phyloP scores from a whole-genome alignment of 2,113 vertebrate species.

The Takifugu bimaculatus region DNA sequence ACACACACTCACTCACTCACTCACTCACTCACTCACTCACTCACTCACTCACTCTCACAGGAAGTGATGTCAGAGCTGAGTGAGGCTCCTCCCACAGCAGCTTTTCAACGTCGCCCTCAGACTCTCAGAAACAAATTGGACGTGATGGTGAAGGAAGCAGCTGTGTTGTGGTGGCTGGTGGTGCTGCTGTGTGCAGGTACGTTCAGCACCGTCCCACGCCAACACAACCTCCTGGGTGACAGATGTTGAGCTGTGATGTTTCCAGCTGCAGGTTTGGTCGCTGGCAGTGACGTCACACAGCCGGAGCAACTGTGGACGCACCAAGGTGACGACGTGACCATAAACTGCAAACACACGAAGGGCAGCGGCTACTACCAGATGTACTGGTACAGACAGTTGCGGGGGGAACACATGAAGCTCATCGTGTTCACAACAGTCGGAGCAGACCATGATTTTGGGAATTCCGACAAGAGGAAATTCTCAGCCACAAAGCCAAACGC shows the following conservation, averaged over 20 bases:
- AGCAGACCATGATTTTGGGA: slow-evolving; percentile 3
- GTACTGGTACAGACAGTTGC: slow-evolving; percentile 58
- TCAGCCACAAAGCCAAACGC: slow-evolving; percentile 1
- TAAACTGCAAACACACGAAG: slow-evolving; percentile 28
- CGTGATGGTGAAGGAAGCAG: no score
- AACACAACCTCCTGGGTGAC: no score
- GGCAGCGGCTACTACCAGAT: slow-evolving; percentile 6
- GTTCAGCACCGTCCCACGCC: no score
- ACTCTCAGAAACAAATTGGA: no score
- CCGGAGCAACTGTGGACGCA: not conserved
- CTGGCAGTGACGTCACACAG: slow-evolving; percentile 22
- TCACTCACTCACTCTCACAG: no score
- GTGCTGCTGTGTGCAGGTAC: not conserved
- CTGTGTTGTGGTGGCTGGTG: no score
- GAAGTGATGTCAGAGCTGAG: not conserved
- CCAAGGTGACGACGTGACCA: not conserved
- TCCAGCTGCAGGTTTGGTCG: not conserved
- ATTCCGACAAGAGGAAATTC: slow-evolving; percentile 11
- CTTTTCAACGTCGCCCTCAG: no score
- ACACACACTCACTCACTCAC: not conserved
- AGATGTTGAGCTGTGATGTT: no score
- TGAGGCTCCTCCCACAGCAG: no score
- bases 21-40: no score
- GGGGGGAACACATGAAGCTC: slow-evolving; percentile 39
- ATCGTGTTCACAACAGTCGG: slow-evolving; percentile 9